Conservation (phyloP, 2,113 vertebrate genomes). For the Colossoma macropomum region DNA sequence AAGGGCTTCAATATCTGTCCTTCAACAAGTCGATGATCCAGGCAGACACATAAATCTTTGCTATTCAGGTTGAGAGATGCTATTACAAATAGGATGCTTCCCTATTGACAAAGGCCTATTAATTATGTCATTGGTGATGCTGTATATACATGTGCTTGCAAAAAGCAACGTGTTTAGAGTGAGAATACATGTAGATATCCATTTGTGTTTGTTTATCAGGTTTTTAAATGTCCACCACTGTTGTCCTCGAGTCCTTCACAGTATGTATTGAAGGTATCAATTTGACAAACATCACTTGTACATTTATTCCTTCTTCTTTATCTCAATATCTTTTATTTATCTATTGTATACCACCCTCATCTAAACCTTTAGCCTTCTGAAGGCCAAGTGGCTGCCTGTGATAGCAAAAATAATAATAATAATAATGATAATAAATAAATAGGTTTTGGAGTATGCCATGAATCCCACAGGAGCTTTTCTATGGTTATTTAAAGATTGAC, state of each 20-base stretch:
- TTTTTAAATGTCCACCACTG: not conserved
- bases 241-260: not conserved
- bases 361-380: not conserved
- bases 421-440: no score
- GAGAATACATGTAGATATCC: not conserved
- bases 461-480: no score
- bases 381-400: not conserved
- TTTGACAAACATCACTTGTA: not conserved
- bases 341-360: not conserved
- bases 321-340: not conserved
- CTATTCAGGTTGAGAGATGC: not conserved
- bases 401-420: no score
- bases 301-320: not conserved
- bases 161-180: not conserved
- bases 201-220: not conserved
- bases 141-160: not conserved
- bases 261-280: not conserved
- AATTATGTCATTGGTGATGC: not conserved
- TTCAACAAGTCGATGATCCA: constrained; percentile 26
- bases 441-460: no score
- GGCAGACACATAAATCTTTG: constrained; percentile 6
- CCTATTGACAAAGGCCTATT: not conserved
- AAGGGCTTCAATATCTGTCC: constrained; percentile 30
- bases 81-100: not conserved
- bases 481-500: no score